Conservation (phyloP, 1,140 invertebrate species). For the Cydia fagiglandana region DNA sequence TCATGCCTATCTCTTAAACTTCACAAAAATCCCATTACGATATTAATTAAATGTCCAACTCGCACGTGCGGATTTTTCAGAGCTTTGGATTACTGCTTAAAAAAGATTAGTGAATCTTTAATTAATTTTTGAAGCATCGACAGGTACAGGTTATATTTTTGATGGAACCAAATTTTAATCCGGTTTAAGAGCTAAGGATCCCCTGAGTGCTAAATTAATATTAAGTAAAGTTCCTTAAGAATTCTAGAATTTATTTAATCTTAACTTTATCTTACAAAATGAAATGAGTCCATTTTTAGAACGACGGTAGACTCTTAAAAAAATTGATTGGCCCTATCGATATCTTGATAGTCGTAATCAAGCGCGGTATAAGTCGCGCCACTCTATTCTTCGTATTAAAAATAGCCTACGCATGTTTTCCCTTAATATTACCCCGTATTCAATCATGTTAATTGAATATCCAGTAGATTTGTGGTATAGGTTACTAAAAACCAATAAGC, state of each 20-base stretch:
- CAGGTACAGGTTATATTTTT: background rate
- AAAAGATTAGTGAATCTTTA: constrained; percentile 7
- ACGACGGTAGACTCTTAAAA: too few species aligned
- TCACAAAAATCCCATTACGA: background rate
- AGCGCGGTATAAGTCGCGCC: background rate
- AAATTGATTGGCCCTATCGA: too few species aligned
- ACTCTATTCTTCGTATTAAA: background rate
- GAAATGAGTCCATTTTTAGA: too few species aligned
- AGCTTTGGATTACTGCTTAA: constrained; percentile 6
- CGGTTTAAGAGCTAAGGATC: background rate
- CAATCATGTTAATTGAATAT: constrained; percentile 6
- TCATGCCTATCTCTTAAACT: constrained; percentile 1
- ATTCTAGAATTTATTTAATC: too few species aligned
- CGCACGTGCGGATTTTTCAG: background rate
- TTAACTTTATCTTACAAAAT: too few species aligned
- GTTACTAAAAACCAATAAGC: background rate
- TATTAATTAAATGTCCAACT: constrained; percentile 11
- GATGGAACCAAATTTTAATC: background rate
- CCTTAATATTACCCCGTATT: background rate
- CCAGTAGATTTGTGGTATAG: background rate
- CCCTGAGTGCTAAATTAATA: too few species aligned
- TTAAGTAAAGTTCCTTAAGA: too few species aligned
- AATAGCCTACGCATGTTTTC: background rate
- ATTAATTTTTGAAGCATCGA: constrained; percentile 2
- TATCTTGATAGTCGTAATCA: too few species aligned